A percentile compares a stretch with the other conserved stretches of the same genome.
phyloP scores from a whole-genome alignment of 2,113 vertebrate genomes.

The Chiloscyllium plagiosum region DNA sequence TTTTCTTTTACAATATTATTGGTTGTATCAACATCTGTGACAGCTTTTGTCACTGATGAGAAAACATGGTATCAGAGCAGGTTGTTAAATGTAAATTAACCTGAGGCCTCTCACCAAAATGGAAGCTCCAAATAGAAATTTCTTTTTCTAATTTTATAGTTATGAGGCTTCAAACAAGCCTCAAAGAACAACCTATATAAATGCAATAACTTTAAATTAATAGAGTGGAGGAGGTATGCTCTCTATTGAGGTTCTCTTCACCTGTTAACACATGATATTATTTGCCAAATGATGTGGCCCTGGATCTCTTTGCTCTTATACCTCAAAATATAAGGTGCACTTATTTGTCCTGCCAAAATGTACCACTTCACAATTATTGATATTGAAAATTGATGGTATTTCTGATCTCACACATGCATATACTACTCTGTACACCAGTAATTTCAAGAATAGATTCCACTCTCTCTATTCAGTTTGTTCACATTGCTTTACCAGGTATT shows the following conservation, averaged over 20 bases:
- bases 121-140: neutral
- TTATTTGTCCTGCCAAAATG: neutral
- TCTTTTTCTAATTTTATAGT: too few relatives aligned
- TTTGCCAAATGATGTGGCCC: neutral
- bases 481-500: neutral
- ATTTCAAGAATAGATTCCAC: neutral
- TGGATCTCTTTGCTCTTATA: neutral
- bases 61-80: neutral
- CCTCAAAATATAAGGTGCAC: neutral
- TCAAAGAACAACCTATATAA: too few relatives aligned
- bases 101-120: neutral
- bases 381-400: neutral
- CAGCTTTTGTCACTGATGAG: neutral
- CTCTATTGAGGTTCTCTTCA: too few relatives aligned
- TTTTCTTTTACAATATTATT: neutral
- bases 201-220: too few relatives aligned
- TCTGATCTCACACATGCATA: neutral
- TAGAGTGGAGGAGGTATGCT: too few relatives aligned
- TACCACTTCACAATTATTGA: neutral
- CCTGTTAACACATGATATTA: too few relatives aligned
- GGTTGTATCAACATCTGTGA: neutral
- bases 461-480: neutral
- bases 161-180: too few relatives aligned
- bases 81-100: neutral
- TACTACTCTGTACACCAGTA: neutral